phyloP scores from a whole-genome alignment of 2,113 vertebrate genomes.

The Tupaia tana region DNA sequence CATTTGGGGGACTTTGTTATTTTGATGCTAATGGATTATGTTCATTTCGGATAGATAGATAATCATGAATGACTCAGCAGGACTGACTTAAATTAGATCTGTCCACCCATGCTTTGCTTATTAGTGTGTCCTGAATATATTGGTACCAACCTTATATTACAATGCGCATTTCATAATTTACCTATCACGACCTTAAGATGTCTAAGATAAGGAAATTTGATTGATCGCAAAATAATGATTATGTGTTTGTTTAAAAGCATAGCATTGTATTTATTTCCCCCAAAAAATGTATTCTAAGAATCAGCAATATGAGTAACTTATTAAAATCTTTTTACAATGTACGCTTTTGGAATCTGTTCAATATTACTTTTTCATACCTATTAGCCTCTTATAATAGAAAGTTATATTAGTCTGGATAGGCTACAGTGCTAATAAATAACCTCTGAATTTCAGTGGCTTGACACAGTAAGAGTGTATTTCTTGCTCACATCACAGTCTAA shows the following conservation, averaged over 20 bases:
- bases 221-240: conserved; percentile 63
- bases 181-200: conserved; percentile 68
- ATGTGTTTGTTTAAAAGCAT: conserved; percentile 46
- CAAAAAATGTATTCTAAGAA: conserved; percentile 26
- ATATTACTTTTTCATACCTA: conserved; percentile 66
- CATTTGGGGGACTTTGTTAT: conserved; percentile 76
- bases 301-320: conserved; percentile 64
- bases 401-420: conserved; percentile 21
- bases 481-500: not conserved
- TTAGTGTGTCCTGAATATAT: conserved; percentile 84
- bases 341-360: conserved; percentile 63
- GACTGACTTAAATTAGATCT: conserved; percentile 86
- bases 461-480: not conserved
- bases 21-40: conserved; percentile 86
- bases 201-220: not conserved
- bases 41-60: conserved; percentile 84
- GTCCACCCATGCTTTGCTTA: conserved; percentile 82
- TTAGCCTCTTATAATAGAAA: conserved; percentile 65
- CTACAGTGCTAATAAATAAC: conserved; percentile 33
- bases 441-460: conserved; percentile 23
- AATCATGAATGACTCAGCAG: conserved; percentile 85
- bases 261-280: not conserved
- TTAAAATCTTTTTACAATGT: conserved; percentile 69
- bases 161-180: conserved; percentile 73
- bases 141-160: conserved; percentile 69